Evolutionary conservation across 2,797 vertebrate genomes (phyloP).

Genomic region (Coluber constrictor): DNA sequence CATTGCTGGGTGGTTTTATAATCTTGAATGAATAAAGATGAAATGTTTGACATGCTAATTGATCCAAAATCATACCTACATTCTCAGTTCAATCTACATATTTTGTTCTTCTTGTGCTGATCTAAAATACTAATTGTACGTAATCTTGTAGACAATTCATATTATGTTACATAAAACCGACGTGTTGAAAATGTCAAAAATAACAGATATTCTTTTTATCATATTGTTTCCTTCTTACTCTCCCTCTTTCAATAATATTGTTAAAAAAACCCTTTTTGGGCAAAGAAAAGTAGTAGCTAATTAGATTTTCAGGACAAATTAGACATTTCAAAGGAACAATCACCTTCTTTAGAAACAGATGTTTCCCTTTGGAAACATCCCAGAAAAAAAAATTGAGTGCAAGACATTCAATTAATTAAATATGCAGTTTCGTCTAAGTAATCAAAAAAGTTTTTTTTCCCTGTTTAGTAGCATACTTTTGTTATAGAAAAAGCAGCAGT

Average conservation of each 20-base stretch:
- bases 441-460: slow-evolving; percentile 1
- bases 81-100: not conserved
- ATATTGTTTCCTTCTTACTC: not conserved
- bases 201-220: not conserved
- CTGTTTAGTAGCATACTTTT: not conserved
- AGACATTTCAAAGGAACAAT: slow-evolving; percentile 44
- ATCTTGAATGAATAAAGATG: not conserved
- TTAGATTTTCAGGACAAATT: slow-evolving; percentile 27
- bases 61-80: not conserved
- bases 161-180: not conserved
- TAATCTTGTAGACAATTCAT: not conserved
- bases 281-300: slow-evolving; percentile 14
- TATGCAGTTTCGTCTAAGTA: slow-evolving; percentile 10
- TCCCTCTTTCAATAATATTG: slow-evolving; percentile 31
- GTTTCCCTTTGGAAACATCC: not conserved
- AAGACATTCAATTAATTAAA: slow-evolving; percentile 1
- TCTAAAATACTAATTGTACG: not conserved
- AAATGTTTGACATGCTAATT: not conserved
- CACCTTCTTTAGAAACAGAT: slow-evolving; percentile 11
- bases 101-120: not conserved
- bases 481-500: slow-evolving; percentile 9
- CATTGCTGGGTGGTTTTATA: not conserved
- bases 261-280: slow-evolving; percentile 47
- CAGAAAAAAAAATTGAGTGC: slow-evolving; percentile 28
- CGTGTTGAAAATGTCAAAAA: not conserved